Evolutionary conservation across 2,797 vertebrate species (phyloP).

Genomic region (Spinibarbus caldwelli): DNA sequence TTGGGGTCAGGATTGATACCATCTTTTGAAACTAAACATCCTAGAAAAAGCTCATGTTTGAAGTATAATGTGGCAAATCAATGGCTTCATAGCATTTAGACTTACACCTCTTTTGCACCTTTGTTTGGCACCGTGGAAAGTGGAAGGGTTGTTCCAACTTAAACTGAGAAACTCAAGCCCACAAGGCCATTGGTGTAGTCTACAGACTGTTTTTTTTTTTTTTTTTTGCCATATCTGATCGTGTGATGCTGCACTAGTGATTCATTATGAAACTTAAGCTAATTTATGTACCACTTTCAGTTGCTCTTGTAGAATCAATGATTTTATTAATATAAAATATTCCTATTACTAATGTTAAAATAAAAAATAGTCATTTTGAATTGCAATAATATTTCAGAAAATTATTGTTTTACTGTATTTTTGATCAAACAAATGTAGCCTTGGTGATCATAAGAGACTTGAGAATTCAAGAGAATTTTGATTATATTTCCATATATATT

Average conservation of each 20-base stretch:
- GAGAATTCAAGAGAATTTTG: background rate
- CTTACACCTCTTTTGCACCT: background rate
- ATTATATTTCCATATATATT: background rate
- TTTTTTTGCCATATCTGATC: background rate
- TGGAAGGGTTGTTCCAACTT: background rate
- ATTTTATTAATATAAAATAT: background rate
- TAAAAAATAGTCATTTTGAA: background rate
- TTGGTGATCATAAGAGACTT: background rate
- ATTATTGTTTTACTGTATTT: background rate
- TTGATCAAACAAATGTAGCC: background rate
- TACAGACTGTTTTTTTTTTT: background rate
- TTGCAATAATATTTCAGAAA: background rate
- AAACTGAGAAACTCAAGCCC: background rate
- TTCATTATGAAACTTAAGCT: constrained; percentile 7
- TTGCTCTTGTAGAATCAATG: background rate
- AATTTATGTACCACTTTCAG: constrained; percentile 3
- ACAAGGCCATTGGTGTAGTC: background rate
- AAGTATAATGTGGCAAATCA: background rate
- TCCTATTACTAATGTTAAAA: background rate
- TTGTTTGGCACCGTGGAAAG: background rate
- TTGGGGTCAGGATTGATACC: background rate
- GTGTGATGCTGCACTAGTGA: background rate
- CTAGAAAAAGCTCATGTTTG: background rate
- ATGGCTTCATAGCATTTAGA: background rate
- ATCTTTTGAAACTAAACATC: background rate